Evolutionary conservation across 2,113 vertebrate species (phyloP).

Genomic region (Stegastes partitus): DNA sequence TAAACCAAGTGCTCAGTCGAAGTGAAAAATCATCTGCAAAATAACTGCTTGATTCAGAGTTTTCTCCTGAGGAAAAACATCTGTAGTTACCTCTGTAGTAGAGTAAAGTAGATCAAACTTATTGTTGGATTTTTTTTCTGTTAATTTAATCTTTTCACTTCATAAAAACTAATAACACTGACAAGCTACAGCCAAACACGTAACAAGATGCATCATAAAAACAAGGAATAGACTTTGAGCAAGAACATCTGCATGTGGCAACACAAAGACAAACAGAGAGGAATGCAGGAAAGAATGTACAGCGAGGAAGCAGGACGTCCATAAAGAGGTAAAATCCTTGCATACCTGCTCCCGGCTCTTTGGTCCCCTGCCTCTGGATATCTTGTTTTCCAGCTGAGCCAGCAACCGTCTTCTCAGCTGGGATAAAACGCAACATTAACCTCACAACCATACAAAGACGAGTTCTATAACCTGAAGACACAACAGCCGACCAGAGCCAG

Average conservation of each 20-base stretch:
- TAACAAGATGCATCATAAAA: background rate
- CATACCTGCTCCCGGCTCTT: constrained; percentile 51
- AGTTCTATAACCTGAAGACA: background rate
- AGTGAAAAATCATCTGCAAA: background rate
- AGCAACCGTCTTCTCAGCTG: constrained; percentile 47
- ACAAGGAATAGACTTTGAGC: background rate
- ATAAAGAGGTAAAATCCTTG: background rate
- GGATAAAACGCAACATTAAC: constrained; percentile 42
- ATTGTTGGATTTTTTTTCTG: too few relatives aligned
- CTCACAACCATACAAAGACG: constrained; percentile 10
- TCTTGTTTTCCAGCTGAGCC: constrained; percentile 40
- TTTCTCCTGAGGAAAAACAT: too few relatives aligned
- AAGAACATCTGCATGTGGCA: constrained; percentile 3
- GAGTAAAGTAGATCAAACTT: too few relatives aligned
- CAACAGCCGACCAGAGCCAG: background rate
- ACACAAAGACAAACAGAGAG: background rate
- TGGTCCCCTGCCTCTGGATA: constrained; percentile 47
- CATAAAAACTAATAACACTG: too few relatives aligned
- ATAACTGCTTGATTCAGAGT: background rate
- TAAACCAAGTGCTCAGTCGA: background rate
- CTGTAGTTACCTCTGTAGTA: too few relatives aligned
- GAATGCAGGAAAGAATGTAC: background rate
- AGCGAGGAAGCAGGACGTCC: background rate
- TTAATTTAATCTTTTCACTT: too few relatives aligned
- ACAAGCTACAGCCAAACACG: constrained; percentile 1